Evolutionary conservation across 2,888 invertebrate genomes (phyloP).

Genomic region (Empis livida): DNA sequence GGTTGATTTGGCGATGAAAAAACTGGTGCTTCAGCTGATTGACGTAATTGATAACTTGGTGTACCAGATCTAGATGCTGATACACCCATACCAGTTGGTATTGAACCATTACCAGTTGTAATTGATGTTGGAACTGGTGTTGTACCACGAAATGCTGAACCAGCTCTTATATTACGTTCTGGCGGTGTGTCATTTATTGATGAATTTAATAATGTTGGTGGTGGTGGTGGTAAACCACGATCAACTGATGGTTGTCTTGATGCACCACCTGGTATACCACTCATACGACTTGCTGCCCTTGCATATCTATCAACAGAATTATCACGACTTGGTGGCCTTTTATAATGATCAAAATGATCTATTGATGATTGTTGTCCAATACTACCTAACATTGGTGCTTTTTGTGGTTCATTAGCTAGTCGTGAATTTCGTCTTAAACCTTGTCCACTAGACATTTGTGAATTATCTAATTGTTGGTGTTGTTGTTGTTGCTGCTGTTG

Average conservation of each 20-base stretch:
- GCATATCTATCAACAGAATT: conserved; percentile 73
- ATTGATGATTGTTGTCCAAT: conserved; percentile 51
- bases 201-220: neutral
- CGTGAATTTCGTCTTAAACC: conserved; percentile 39
- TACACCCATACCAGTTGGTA: conserved; percentile 39
- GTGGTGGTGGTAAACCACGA: conserved; percentile 32
- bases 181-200: conserved; percentile 23
- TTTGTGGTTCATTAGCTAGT: conserved; percentile 38
- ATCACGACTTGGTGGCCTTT: conserved; percentile 78
- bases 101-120: conserved; percentile 49
- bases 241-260: conserved; percentile 73
- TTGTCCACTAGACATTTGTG: neutral
- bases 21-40: conserved; percentile 37
- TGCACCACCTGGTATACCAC: conserved; percentile 35
- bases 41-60: conserved; percentile 33
- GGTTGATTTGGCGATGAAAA: conserved; percentile 42
- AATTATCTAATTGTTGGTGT: conserved; percentile 13
- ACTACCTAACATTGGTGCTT: conserved; percentile 38
- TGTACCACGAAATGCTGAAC: conserved; percentile 40
- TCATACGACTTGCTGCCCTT: conserved; percentile 50
- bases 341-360: conserved; percentile 90
- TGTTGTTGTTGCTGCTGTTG: conserved; percentile 14
- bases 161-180: conserved; percentile 39
- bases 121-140: conserved; percentile 35
- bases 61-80: conserved; percentile 37